These are phyloP conservation scores for Eubasilissa regina DNA, from an alignment of 1,140 invertebrate genomes.

Conservation along the genomic window DNA sequence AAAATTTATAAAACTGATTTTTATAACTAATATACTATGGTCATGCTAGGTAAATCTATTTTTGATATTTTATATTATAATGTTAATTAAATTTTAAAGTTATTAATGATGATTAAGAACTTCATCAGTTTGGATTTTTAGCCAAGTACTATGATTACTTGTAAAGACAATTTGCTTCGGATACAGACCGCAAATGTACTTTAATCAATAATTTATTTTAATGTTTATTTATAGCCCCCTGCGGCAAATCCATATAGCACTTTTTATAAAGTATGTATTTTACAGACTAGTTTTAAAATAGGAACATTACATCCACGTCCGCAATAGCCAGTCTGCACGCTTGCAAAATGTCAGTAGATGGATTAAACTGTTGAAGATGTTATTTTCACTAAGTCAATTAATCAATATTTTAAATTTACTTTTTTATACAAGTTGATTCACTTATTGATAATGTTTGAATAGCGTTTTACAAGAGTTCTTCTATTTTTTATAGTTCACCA, in stretches of 20 bases:
- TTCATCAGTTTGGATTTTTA: conserved; percentile 17
- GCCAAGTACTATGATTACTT: conserved; percentile 29
- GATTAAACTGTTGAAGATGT: background rate
- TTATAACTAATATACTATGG: conserved; percentile 54
- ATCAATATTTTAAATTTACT: conserved; percentile 15
- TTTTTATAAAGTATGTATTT: conserved; percentile 47
- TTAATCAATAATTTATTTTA: conserved; percentile 49
- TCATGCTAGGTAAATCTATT: conserved; percentile 48
- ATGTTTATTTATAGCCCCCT: conserved; percentile 47
- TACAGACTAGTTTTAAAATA: conserved; percentile 62
- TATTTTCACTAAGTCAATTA: conserved; percentile 16
- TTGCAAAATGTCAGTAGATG: conserved; percentile 37
- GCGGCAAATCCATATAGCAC: conserved; percentile 42
- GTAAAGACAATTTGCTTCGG: conserved; percentile 37
- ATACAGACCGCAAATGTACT: conserved; percentile 48
- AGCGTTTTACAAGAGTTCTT: conserved; percentile 17
- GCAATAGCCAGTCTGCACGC: conserved; percentile 59
- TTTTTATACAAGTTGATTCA: conserved; percentile 29
- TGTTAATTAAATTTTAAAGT: conserved; percentile 12
- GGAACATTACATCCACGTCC: conserved; percentile 60
- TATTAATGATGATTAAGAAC: conserved; percentile 32
- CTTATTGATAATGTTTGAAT: conserved; percentile 22
- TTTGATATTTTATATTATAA: conserved; percentile 37
- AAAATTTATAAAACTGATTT: conserved; percentile 55
- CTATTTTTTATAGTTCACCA: conserved; percentile 9